A percentile compares a stretch with the other conserved stretches of the same genome.
phyloP scores from a whole-genome alignment of 2,113 vertebrate genomes.

The Vombatus ursinus region DNA sequence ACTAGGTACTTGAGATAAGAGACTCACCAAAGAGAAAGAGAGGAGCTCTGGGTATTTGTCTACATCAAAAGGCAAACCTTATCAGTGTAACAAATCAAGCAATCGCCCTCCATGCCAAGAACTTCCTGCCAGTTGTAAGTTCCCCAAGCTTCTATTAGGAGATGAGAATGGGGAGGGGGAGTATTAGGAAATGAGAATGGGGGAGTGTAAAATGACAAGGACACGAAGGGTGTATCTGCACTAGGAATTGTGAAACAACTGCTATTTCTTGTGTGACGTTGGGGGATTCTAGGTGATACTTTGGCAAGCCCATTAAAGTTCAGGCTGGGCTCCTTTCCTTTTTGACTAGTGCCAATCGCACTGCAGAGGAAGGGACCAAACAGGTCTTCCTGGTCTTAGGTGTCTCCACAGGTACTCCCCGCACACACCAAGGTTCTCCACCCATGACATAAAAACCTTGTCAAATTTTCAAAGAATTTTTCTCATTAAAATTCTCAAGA shows the following conservation, averaged over 20 bases:
- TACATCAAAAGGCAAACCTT: conserved; percentile 5
- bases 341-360: conserved; percentile 9
- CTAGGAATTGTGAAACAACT: conserved; percentile 67
- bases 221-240: conserved; percentile 59
- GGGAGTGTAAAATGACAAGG: conserved; percentile 44
- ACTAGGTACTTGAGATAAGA: neutral
- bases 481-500: conserved; percentile 15
- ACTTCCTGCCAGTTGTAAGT: neutral
- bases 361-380: conserved; percentile 1
- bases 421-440: neutral
- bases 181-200: conserved; percentile 49
- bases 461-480: conserved; percentile 15
- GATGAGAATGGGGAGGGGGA: conserved; percentile 11
- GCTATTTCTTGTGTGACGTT: conserved; percentile 54
- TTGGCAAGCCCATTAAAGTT: conserved; percentile 53
- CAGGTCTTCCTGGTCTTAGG: conserved; percentile 13
- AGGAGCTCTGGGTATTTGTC: conserved; percentile 3
- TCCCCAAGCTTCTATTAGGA: conserved; percentile 48
- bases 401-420: conserved; percentile 2
- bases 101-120: conserved; percentile 24
- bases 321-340: neutral
- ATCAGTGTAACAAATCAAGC: conserved; percentile 29
- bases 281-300: conserved; percentile 60
- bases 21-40: conserved; percentile 8
- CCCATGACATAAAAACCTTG: conserved; percentile 5